Evolutionary conservation across 2,113 vertebrate species (phyloP).

Genomic region (Chrysemys picta): DNA sequence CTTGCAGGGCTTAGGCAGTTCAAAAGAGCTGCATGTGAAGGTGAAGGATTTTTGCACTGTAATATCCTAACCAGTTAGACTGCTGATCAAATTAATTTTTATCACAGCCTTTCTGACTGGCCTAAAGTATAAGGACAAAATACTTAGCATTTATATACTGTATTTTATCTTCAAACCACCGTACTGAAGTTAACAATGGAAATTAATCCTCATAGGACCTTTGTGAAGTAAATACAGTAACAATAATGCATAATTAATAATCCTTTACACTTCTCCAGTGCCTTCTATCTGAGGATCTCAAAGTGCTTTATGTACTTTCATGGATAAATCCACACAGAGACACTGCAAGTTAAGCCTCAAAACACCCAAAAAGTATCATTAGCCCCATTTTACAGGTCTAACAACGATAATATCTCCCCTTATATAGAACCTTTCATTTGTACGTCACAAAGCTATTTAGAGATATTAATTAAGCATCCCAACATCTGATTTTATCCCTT

Average conservation of each 20-base stretch:
- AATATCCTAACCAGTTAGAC: background rate
- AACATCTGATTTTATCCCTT: rapidly evolving
- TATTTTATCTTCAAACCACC: background rate
- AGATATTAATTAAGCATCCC: background rate
- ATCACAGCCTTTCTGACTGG: background rate
- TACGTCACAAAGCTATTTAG: background rate
- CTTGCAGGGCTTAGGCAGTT: background rate
- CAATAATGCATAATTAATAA: background rate
- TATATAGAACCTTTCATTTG: background rate
- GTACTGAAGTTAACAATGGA: background rate
- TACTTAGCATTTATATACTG: background rate
- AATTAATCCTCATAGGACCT: background rate
- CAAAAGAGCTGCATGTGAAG: background rate
- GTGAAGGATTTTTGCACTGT: background rate
- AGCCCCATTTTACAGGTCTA: background rate
- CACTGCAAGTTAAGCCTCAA: background rate
- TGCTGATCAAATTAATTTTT: slow-evolving; percentile 19
- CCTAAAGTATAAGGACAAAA: slow-evolving; percentile 1
- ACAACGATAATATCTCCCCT: background rate
- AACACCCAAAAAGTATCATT: background rate
- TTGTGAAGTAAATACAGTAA: background rate
- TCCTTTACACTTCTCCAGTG: background rate
- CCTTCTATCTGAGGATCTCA: background rate
- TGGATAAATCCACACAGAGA: background rate
- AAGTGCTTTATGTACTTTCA: background rate